phyloP scores from a whole-genome alignment of 2,113 vertebrate species.

The Archilochus colubris region DNA sequence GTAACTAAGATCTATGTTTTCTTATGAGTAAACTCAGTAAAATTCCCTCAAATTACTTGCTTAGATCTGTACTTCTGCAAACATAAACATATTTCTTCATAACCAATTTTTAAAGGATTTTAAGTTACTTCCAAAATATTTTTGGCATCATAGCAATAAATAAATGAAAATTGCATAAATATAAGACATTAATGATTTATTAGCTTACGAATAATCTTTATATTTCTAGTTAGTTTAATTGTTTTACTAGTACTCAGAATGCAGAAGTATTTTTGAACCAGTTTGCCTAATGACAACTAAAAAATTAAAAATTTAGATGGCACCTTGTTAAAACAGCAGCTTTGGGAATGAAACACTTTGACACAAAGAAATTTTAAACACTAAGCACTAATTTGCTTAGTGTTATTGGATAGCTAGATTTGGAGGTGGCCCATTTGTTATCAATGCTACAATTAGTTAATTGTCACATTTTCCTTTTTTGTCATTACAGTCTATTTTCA shows the following conservation, averaged over 20 bases:
- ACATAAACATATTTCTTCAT: not conserved
- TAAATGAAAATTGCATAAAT: not conserved
- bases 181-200: not conserved
- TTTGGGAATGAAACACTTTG: not conserved
- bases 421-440: not conserved
- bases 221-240: not conserved
- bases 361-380: not conserved
- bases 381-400: not conserved
- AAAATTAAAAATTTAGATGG: not conserved
- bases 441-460: not conserved
- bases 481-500: not conserved
- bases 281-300: not conserved
- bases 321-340: not conserved
- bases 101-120: not conserved
- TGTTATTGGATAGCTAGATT: not conserved
- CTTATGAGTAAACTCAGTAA: not conserved
- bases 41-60: not conserved
- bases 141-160: not conserved
- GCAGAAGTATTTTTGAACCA: not conserved
- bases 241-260: not conserved
- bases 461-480: not conserved
- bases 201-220: not conserved
- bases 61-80: not conserved
- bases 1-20: not conserved
- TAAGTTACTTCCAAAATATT: not conserved